Base-by-base conservation (phyloP, 2,113 vertebrate species). In the Carettochelys insculpta region DNA sequence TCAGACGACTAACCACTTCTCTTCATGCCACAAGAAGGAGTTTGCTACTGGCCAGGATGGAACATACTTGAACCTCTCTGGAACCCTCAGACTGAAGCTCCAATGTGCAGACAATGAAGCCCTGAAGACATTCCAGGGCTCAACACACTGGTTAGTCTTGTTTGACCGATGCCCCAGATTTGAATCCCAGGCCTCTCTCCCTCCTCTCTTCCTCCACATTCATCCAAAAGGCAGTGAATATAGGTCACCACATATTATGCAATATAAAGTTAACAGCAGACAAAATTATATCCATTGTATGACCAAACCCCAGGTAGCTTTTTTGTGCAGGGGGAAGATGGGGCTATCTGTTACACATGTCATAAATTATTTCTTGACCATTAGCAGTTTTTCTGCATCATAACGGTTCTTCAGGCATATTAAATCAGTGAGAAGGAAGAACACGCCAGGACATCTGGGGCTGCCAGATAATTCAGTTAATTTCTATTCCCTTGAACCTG, bases 401-500 rank as follows among this genome's bases (percentile, higher is more conserved):
- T 98, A 98, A 97, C 98, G 97, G 97, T 98, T 98, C 98, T 98
- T 97, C 96, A 98, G 98, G 98, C 98, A 97, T 98, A 98, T 98
- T 98, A 98, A 98, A 98, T 98, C 98, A 98, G 98, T 1, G 94
- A 98, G 97, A 97, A 98, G 96, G 97, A 97, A 98, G 97, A 98
- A 97, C 97, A 97, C 95, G 95, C 98, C 97, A 98, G 98, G 98
- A 98, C 98, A 98, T 98, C 98, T 99, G 98, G 98, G 98, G 97
- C 98, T 99, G 98, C 98, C 98, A 99, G 98, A 99, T 99, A 98
- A 98, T 98, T 99, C 98, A 98, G 98, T 98, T 98, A 98, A 98
- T 99, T 99, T 98, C 98, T 98, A 98, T 98, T 98, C 98, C 98
- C 98, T 98, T 98, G 98, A 98, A 99, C 98, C 98, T 98, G 98